phyloP scores from a whole-genome alignment of 2,888 invertebrate genomes.

The Molanna angustata region DNA sequence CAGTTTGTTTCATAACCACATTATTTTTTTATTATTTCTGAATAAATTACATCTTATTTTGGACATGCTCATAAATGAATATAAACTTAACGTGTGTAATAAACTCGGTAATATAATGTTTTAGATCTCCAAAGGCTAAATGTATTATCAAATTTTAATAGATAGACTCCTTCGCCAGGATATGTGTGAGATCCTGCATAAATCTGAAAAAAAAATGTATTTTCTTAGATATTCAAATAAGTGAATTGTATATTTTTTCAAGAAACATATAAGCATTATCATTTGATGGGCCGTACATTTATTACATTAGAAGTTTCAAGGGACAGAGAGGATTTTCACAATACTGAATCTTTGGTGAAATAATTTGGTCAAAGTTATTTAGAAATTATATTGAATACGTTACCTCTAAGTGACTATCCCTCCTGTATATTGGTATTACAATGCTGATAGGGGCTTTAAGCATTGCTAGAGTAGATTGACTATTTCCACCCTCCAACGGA shows the following conservation, averaged over 20 bases:
- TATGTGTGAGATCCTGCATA: slow-evolving; percentile 97
- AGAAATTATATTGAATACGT: too few species aligned
- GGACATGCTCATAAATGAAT: not conserved
- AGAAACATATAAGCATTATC: too few species aligned
- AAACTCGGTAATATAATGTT: slow-evolving; percentile 97
- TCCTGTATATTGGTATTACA: slow-evolving; percentile 90
- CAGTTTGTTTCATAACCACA: too few species aligned
- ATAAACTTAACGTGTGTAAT: slow-evolving; percentile 73
- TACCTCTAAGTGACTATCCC: slow-evolving; percentile 92
- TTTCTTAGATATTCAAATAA: too few species aligned
- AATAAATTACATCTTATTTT: too few species aligned
- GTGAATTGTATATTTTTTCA: too few species aligned
- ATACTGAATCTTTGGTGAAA: too few species aligned
- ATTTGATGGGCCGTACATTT: too few species aligned
- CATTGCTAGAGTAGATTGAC: slow-evolving; percentile 33
- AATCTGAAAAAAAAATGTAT: slow-evolving; percentile 56
- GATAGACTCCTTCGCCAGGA: slow-evolving; percentile 95
- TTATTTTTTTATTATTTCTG: too few species aligned
- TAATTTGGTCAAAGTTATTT: too few species aligned
- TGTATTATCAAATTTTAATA: slow-evolving; percentile 98
- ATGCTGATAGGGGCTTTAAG: slow-evolving; percentile 68
- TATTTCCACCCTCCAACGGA: slow-evolving; percentile 33
- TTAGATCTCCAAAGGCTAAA: slow-evolving; percentile 99
- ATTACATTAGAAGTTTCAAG: too few species aligned
- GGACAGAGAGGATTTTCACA: too few species aligned